Evolutionary conservation across 2,797 vertebrate genomes (phyloP), one percentile per base, ranked within the genome.

Genomic region (Rhinoraja longicauda): DNA sequence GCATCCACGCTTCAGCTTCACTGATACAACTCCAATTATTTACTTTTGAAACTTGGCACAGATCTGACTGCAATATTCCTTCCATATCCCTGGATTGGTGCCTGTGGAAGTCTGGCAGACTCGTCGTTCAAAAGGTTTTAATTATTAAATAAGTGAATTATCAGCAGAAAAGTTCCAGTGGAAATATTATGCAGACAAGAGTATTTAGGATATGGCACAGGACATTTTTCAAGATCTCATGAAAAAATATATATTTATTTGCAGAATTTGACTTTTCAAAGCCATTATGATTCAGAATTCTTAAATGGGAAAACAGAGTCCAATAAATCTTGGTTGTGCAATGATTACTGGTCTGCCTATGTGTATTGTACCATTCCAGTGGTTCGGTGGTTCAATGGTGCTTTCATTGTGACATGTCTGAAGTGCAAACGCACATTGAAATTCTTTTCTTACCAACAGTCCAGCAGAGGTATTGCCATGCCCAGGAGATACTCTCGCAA

Each of bases 111-210:
- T 91, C 39, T 91, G 67, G 90, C 90, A 92, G 72, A 92, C 36
- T 5, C 19, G 39, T 75, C 67, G 24, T 53, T 75, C 39, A 8
- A 92, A 92, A 57, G 90, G 39, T n/a, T 92, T 73, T 92, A 92
- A 75, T 92, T 70, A 92, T 92, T 92, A 92, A 75, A 75, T 92
- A 73, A 92, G 57, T 57, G 90, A 75, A 53, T 75, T 92, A 92
- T 92, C 90, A 73, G 90, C 67, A 88, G n/a, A 92, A 92, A 45
- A 92, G 72, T 57, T 92, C 90, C 70, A 73, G 10, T 72, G 90
- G 26, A 92, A 92, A 92, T 92, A 29, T 92, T 53, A 29, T 92
- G 90, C 90, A 92, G 90, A 92, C 90, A 92, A 73, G 73, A 24
- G 29, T 15, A 62, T 36, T 45, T 10, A 29, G 70, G 29, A 73